Conservation (phyloP, 2,888 invertebrate genomes). For the Iphiclides podalirius region DNA sequence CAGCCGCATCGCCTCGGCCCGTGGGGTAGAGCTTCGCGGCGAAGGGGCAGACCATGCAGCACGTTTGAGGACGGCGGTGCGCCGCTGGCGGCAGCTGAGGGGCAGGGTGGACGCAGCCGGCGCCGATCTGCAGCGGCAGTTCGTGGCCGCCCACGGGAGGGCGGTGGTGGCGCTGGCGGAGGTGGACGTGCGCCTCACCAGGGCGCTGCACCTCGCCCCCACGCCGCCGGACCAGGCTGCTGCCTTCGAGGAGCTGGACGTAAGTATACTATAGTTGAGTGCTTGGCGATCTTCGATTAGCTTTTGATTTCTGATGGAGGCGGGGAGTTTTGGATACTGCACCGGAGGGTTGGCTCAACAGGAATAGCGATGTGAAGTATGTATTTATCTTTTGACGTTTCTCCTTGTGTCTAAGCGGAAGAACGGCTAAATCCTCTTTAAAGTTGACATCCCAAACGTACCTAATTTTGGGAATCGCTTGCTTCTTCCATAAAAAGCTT, state of each 20-base stretch:
- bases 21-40: constrained; percentile 83
- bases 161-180: constrained; percentile 86
- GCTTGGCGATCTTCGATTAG: background rate
- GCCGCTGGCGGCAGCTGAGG: constrained; percentile 83
- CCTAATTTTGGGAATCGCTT: no score
- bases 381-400: no score
- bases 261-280: constrained; percentile 44
- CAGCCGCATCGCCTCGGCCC: constrained; percentile 83
- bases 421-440: no score
- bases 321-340: no score
- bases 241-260: constrained; percentile 69
- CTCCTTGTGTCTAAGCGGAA: no score
- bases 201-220: constrained; percentile 82
- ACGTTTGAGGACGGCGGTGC: constrained; percentile 80
- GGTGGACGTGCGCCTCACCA: constrained; percentile 86
- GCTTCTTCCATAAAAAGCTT: no score
- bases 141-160: constrained; percentile 85
- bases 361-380: no score
- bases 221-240: constrained; percentile 62
- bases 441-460: no score
- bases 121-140: constrained; percentile 82
- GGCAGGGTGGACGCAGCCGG: constrained; percentile 81
- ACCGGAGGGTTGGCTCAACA: no score
- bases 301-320: background rate
- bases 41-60: constrained; percentile 84